A percentile compares a stretch with the other conserved stretches of the same genome.
phyloP scores from a whole-genome alignment of 2,888 invertebrate species.

The Cheilosia scutellata region DNA sequence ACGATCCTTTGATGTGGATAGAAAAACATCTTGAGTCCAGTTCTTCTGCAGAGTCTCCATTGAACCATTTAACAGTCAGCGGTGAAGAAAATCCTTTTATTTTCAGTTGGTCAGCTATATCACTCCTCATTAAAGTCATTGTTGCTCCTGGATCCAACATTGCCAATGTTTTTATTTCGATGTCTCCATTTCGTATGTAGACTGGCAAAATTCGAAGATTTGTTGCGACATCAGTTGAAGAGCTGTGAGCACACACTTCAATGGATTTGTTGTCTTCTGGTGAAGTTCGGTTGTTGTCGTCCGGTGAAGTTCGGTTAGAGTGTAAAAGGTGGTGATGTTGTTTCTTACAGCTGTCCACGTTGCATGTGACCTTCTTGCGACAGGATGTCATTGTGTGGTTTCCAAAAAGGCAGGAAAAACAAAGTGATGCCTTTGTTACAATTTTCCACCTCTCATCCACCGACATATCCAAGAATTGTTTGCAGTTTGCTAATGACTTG shows the following conservation, averaged over 20 bases:
- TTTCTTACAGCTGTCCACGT: no score
- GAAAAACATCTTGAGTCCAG: neutral
- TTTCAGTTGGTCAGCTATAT: neutral
- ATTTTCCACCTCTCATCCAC: neutral
- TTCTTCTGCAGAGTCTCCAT: conserved; percentile 13
- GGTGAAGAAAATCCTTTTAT: neutral
- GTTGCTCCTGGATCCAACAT: neutral
- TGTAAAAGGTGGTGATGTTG: no score
- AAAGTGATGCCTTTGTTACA: neutral
- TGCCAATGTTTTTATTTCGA: neutral
- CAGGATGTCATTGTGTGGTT: neutral
- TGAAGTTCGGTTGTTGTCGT: no score
- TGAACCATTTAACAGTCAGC: neutral
- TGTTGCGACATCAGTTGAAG: no score
- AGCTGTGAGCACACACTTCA: no score
- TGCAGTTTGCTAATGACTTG: neutral
- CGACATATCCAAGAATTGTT: neutral
- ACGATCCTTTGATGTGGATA: neutral
- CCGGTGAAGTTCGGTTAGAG: no score
- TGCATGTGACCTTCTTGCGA: no score
- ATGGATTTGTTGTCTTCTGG: no score
- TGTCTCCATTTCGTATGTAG: no score
- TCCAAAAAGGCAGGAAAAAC: neutral
- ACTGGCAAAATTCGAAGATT: no score
- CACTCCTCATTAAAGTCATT: neutral